These are phyloP conservation scores for Drosophila pullipes DNA, from an alignment of 2,888 invertebrate genomes.

Conservation along the genomic window DNA sequence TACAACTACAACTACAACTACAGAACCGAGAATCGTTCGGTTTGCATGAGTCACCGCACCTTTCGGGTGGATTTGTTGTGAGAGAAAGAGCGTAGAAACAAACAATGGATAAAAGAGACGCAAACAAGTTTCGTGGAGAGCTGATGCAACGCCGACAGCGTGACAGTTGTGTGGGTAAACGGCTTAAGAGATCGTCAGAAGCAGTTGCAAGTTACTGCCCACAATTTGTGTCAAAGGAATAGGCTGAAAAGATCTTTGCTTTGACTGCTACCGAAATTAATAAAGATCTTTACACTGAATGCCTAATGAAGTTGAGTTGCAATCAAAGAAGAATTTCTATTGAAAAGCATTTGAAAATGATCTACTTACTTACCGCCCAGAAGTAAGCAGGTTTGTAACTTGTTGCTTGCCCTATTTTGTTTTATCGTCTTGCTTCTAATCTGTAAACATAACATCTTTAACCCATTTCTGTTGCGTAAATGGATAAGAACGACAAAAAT, in stretches of 20 bases:
- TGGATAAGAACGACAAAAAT: constrained; percentile 26
- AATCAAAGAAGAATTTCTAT: constrained; percentile 52
- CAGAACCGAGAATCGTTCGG: constrained; percentile 34
- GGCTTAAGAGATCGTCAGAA: constrained; percentile 63
- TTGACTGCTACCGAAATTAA: constrained; percentile 64
- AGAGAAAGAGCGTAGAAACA: constrained; percentile 65
- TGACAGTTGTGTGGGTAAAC: constrained; percentile 77
- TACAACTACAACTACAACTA: constrained; percentile 18
- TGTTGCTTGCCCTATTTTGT: not conserved
- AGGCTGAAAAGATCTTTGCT: constrained; percentile 14
- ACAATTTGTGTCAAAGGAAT: constrained; percentile 33
- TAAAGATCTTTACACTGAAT: constrained; percentile 58
- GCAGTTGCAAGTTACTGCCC: constrained; percentile 21
- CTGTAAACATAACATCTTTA: constrained; percentile 17
- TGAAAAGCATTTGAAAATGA: constrained; percentile 28
- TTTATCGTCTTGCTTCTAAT: constrained; percentile 7
- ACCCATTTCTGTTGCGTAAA: constrained; percentile 17
- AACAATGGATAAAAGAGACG: constrained; percentile 62
- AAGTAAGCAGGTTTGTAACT: constrained; percentile 11
- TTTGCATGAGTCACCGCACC: constrained; percentile 56
- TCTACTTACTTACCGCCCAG: constrained; percentile 58
- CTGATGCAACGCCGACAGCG: constrained; percentile 39
- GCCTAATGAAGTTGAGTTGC: constrained; percentile 55
- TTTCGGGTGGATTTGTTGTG: constrained; percentile 50
- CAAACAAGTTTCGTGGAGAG: constrained; percentile 65